Evolutionary conservation across 2,797 vertebrate species (phyloP).

Genomic region (Mycteria americana): DNA sequence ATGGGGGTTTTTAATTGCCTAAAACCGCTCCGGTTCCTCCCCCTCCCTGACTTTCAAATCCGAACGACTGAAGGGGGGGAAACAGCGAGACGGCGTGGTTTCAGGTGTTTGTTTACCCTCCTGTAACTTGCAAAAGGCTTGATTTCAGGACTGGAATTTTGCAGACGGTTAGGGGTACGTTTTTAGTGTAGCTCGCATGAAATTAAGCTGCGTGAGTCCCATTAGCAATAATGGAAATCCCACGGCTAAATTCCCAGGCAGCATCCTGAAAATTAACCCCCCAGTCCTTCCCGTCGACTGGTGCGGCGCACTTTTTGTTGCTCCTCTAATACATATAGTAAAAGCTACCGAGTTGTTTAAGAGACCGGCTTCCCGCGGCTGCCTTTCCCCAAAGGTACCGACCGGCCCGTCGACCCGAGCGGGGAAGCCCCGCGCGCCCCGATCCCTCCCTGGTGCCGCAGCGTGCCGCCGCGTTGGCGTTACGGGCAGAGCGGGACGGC

Average conservation of each 20-base stretch:
- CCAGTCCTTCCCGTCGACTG: constrained; percentile 35
- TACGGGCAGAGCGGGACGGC: rapidly evolving
- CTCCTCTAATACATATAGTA: neutral
- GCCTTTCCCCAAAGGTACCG: rapidly evolving
- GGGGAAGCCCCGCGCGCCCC: neutral
- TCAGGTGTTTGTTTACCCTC: constrained; percentile 51
- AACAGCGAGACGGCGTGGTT: neutral
- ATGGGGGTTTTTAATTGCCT: neutral
- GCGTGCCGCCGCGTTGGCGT: rapidly evolving
- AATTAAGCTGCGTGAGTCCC: constrained; percentile 62
- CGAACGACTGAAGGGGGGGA: neutral
- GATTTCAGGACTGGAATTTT: constrained; percentile 61
- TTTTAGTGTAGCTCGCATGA: constrained; percentile 44
- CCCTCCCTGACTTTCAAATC: neutral
- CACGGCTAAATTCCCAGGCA: constrained; percentile 59
- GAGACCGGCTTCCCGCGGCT: neutral
- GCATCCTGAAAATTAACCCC: constrained; percentile 65
- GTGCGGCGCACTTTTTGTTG: neutral
- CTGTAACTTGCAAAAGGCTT: constrained; percentile 47
- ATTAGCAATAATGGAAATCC: constrained; percentile 65
- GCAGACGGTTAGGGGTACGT: constrained; percentile 35
- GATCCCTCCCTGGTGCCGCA: too few species aligned
- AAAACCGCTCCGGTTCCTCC: neutral
- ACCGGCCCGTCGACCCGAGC: neutral
- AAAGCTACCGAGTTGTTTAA: constrained; percentile 5